These are phyloP conservation scores for Apodemia zela DNA, from an alignment of 2,888 invertebrate genomes.

Conservation along the genomic window DNA sequence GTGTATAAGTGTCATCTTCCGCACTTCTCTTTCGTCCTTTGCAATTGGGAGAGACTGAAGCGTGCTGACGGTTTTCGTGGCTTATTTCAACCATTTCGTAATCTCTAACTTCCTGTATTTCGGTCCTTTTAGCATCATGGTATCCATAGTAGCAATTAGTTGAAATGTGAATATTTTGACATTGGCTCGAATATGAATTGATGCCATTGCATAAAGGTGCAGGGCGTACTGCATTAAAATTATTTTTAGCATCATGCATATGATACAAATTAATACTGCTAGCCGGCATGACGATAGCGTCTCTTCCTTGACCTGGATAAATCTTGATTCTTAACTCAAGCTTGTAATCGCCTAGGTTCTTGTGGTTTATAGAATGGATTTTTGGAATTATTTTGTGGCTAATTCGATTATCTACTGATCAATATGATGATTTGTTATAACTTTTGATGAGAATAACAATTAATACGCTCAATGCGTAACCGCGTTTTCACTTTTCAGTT, in stretches of 20 bases:
- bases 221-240: constrained; percentile 69
- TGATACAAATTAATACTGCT: constrained; percentile 60
- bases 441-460: neutral
- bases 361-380: neutral
- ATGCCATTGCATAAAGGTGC: constrained; percentile 61
- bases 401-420: neutral
- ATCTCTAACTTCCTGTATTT: constrained; percentile 41
- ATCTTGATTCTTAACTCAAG: neutral
- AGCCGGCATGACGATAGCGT: constrained; percentile 54
- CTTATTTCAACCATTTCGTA: constrained; percentile 64
- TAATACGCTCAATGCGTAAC: neutral
- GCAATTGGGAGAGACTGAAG: constrained; percentile 38
- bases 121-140: constrained; percentile 52
- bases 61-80: constrained; percentile 33
- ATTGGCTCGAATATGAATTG: constrained; percentile 60
- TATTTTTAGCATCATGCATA: constrained; percentile 68
- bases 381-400: neutral
- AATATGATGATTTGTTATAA: neutral
- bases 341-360: neutral
- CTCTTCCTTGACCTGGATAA: constrained; percentile 21
- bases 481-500: too few relatives aligned
- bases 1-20: constrained; percentile 54
- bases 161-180: constrained; percentile 69
- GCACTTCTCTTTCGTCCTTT: constrained; percentile 65
- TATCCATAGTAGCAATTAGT: constrained; percentile 78